Evolutionary conservation across 2,113 vertebrate genomes (phyloP).

Genomic region (Microtus pennsylvanicus): DNA sequence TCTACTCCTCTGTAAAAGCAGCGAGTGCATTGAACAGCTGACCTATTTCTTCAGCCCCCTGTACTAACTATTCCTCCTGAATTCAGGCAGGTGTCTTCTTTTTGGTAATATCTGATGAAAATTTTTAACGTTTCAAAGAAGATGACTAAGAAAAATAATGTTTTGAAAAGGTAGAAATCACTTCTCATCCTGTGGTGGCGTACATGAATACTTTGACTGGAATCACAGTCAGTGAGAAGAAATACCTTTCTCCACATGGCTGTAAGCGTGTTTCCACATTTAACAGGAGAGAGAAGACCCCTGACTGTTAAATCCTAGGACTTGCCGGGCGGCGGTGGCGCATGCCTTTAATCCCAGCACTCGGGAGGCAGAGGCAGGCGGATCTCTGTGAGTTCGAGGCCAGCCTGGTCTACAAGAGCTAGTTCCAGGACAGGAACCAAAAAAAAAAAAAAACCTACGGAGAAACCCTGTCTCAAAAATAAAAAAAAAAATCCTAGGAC

Average conservation of each 20-base stretch:
- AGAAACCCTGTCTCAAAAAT: too few relatives aligned
- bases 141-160: not conserved
- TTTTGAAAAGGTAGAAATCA: slow-evolving; percentile 23
- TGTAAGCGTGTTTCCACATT: not conserved
- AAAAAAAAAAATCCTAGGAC: too few relatives aligned
- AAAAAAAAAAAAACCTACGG: too few relatives aligned
- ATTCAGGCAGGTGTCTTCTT: slow-evolving; percentile 4
- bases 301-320: too few relatives aligned
- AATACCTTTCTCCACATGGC: not conserved
- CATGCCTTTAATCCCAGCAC: too few relatives aligned
- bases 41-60: not conserved
- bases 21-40: not conserved
- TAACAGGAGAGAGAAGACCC: not conserved
- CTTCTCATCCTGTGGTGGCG: not conserved
- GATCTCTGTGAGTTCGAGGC: too few relatives aligned
- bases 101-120: not conserved
- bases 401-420: too few relatives aligned
- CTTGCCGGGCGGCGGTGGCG: too few relatives aligned
- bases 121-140: not conserved
- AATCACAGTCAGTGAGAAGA: not conserved
- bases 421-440: too few relatives aligned
- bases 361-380: too few relatives aligned
- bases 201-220: not conserved
- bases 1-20: not conserved
- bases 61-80: not conserved